Conservation (phyloP, 2,888 invertebrate genomes). For the Stegana nigrithorax region DNA sequence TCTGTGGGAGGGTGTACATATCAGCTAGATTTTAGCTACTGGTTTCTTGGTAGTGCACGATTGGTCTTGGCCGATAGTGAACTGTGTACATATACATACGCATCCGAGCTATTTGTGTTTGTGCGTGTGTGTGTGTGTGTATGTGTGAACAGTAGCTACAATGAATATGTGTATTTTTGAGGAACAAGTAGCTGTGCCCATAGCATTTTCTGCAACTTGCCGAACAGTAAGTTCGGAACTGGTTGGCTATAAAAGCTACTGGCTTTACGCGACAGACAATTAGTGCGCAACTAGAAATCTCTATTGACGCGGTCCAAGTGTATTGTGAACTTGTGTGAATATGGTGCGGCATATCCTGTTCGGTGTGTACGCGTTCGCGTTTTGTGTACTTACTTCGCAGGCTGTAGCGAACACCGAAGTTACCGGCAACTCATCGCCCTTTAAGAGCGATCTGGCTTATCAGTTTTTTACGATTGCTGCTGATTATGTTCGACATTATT, state of each 20-base stretch:
- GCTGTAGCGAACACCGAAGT: constrained; percentile 13
- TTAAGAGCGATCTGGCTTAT: constrained; percentile 55
- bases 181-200: too few relatives aligned
- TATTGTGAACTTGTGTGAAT: constrained; percentile 19
- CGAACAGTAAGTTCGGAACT: too few relatives aligned
- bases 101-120: too few relatives aligned
- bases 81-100: too few relatives aligned
- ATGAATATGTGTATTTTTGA: too few relatives aligned
- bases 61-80: too few relatives aligned
- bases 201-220: too few relatives aligned
- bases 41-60: too few relatives aligned
- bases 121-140: background rate
- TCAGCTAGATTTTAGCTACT: too few relatives aligned
- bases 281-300: constrained; percentile 29
- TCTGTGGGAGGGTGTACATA: too few relatives aligned
- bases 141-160: background rate
- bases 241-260: constrained; percentile 40
- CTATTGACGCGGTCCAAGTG: constrained; percentile 24
- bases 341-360: constrained; percentile 37
- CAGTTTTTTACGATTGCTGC: constrained; percentile 52
- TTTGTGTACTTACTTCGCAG: constrained; percentile 1
- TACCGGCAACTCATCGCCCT: constrained; percentile 41
- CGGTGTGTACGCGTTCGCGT: constrained; percentile 21
- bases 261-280: constrained; percentile 28
- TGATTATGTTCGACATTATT: constrained; percentile 23